Base-by-base conservation (phyloP, 2,113 vertebrate genomes). In the Chionis minor region DNA sequence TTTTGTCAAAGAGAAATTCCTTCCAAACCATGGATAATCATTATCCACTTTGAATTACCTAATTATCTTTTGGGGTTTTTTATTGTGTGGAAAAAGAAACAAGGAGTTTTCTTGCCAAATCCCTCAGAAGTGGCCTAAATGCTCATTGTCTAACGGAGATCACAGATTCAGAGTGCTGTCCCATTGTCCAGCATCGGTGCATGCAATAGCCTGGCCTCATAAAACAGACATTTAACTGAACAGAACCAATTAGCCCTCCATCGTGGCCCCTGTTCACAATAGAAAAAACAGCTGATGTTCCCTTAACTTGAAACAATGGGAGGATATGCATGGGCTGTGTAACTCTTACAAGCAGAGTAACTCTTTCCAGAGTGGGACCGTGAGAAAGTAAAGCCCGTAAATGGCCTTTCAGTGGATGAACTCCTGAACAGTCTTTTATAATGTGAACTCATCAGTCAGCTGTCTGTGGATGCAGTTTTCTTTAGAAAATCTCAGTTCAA, bases 401-500 rank as follows among this genome's bases (percentile, higher is more conserved):
- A 97, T 94, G 94, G 94, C 94, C 92, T 96, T 96, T 95, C 56
- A 74, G 75, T 73, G 85, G 92, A 86, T 92, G 80, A 95, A 96
- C 92, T 96, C 78, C 86, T 84, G 87, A 95, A 75, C 62, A 92
- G 85, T 66, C 93, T 94, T 97, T 97, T 93, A 95, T 96, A 93
- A 94, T 52, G 79, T 94, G 95, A 98, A 98, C 94, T 95, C 94
- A 96, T 96, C 83, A 96, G 63, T 96, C 93, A 94, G 96, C 86
- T 75, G 92, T 79, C 85, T 81, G 71, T 32, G 81, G 94, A 77
- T 81, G 96, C 49, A 69, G 73, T 88, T 90, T 72, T 67, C 91
- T 93, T 90, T 96, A 97, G 94, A 96, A 96, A 96, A 59, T 21
- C 80, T 84, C 81, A 38, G 51, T 77, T 66, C 45, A 63, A 35